These are phyloP conservation scores for Addax nasomaculatus DNA, from an alignment of 2,113 vertebrate species.

Conservation along the genomic window DNA sequence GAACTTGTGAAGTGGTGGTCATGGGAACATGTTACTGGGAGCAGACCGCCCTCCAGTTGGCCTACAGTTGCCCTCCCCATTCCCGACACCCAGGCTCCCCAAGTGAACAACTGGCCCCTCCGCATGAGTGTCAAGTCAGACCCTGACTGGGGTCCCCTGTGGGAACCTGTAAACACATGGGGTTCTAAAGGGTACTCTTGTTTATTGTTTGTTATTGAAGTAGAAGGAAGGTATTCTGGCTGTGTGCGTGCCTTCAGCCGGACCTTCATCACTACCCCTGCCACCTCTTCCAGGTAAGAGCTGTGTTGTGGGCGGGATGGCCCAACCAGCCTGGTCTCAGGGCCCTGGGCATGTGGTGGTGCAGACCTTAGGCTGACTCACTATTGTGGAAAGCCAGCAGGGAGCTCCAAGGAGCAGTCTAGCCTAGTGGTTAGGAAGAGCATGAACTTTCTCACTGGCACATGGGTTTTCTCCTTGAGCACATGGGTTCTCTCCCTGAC, in stretches of 20 bases:
- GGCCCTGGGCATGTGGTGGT: background rate
- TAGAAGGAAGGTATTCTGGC: slow-evolving; percentile 82
- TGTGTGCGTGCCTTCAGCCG: slow-evolving; percentile 85
- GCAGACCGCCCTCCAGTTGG: background rate
- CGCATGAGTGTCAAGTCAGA: background rate
- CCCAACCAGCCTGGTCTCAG: background rate
- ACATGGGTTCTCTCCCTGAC: background rate
- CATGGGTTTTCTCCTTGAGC: background rate
- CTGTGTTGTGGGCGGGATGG: background rate
- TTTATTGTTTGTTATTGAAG: slow-evolving; percentile 54
- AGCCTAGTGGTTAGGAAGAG: background rate
- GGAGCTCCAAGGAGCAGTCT: background rate
- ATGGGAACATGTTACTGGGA: background rate
- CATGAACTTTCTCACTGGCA: background rate
- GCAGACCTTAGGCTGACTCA: background rate
- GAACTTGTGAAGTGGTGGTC: background rate
- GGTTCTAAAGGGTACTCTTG: background rate
- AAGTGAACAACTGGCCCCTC: background rate
- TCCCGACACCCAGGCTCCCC: background rate
- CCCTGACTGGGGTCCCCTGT: background rate
- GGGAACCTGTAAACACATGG: background rate
- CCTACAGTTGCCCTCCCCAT: background rate
- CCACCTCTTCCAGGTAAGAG: slow-evolving; percentile 73
- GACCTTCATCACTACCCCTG: slow-evolving; percentile 85
- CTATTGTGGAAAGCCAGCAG: background rate